Base-by-base conservation (phyloP, 2,888 invertebrate species). In the Tholera decimalis region DNA sequence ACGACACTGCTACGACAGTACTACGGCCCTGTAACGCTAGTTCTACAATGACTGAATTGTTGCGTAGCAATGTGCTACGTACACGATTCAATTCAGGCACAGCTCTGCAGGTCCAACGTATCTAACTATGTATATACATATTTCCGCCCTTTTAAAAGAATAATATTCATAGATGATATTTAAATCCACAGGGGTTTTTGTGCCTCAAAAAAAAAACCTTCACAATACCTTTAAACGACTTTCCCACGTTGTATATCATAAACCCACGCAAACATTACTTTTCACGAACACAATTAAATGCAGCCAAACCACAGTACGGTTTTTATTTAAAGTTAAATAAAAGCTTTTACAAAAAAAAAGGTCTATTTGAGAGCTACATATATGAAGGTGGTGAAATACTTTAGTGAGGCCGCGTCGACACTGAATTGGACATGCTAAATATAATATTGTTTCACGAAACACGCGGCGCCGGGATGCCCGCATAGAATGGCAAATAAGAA, bases 401-500 rank as follows among this genome's bases (percentile, higher is more conserved):
- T 80, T 77, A 81, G 62, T 65, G 73, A 56, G 79, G 80, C 69
- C 66, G 56, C 58, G 76, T 79, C 72, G 74, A 65, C 77, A 65
- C 62, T 58, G 57, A 60, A 56, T 71, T 49, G 63, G 66, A 51
- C 63, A 59, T 66, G 71, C 74, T 79, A 71, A 77, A 73, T 68
- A 75, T 79, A 79, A 79, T 81, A 78, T 85, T 84, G 83, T 84
- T 83, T 80, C 80, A 79, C 78, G 83, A 80, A 86, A 84, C 87
- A 88, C 77, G 82, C 80, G 83, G 82, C 82, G 83, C 77, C 73
- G 57, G 68, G 65, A 78, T 66, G 70, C 71, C 73, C 76, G 82
- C 66, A 57, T 75, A 69, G 88, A 88, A 90, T 90, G 88, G 68
- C 82, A 89, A 89, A 84, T 83, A 84, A 81, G 76, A 74, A 73